Evolutionary conservation across 2,797 vertebrate genomes (phyloP), one percentile per base, ranked within the genome.

Genomic region (Choloepus didactylus): DNA sequence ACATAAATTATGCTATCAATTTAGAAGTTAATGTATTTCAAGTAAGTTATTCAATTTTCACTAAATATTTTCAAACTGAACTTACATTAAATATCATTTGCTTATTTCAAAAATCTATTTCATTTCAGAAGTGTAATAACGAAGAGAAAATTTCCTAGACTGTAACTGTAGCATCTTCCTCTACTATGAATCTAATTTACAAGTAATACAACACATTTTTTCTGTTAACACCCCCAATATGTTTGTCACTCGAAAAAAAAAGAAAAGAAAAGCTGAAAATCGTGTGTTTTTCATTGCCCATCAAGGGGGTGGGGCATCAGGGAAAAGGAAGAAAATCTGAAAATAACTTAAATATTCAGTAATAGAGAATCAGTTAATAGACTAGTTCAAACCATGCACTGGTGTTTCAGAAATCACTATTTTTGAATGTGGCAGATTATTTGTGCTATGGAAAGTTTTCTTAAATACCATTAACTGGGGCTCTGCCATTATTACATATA

Each of bases 391-490:
- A 31, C n/a, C 70, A n/a, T 18, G 64, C 44, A 62, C 7, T 59
- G 27, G 83, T 38, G 62, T 21, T 31, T 46, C n/a, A 67, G 59
- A 51, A 62, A 25, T 31, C 87, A 56, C 66, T 91, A 54, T 44
- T 62, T 89, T 82, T 82, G 49, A 83, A 54, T 51, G 73, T 15
- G 15, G 18, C 6, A 31, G 89, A 56, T 54, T 41, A n/a, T 9
- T 93, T 44, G 46, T 23, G 21, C 60, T 46, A 60, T 23, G n/a
- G 41, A 81, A 86, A 96, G 9, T 9, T 69, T 95, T 89, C 70
- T 75, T 75, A 93, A 80, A 75, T 31, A 69, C 51, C 23, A 19
- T 49, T 46, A 10, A 91, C 66, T 35, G n/a, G 18, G 27, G 5
- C 44, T 70, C 46, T 80, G 44, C 25, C 31, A 44, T 79, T 59